These are phyloP conservation scores for Indri indri DNA, from an alignment of 2,113 vertebrate genomes.

Conservation along the genomic window DNA sequence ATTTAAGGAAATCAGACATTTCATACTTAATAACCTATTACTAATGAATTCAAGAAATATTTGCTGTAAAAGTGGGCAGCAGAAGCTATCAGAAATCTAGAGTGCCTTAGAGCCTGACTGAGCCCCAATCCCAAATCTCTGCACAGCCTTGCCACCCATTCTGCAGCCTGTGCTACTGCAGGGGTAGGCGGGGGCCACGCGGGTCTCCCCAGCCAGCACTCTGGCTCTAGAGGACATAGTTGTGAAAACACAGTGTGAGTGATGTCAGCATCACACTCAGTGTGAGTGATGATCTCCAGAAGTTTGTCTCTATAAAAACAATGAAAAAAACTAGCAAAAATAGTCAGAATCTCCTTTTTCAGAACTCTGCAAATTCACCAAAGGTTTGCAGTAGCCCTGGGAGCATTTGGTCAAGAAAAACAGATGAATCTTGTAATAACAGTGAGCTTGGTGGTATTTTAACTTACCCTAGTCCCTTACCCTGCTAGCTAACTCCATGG, in stretches of 20 bases:
- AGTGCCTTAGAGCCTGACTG: background rate
- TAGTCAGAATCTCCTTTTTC: background rate
- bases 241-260: background rate
- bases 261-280: background rate
- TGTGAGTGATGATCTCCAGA: background rate
- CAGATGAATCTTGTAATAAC: background rate
- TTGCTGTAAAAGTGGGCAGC: background rate
- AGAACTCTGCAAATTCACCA: background rate
- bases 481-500: background rate
- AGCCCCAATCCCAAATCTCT: background rate
- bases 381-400: background rate
- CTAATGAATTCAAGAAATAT: background rate
- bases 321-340: background rate
- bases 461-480: background rate
- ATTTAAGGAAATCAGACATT: too few relatives aligned
- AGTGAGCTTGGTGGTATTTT: background rate
- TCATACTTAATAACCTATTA: background rate
- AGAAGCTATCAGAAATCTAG: background rate
- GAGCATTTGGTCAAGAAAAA: background rate
- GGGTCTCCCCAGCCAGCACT: background rate
- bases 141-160: background rate
- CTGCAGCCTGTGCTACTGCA: background rate
- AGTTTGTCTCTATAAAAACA: background rate
- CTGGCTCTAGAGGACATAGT: background rate
- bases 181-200: rapidly evolving